Base-by-base conservation (phyloP, 2,888 invertebrate genomes). In the Ceraclea dissimilis region DNA sequence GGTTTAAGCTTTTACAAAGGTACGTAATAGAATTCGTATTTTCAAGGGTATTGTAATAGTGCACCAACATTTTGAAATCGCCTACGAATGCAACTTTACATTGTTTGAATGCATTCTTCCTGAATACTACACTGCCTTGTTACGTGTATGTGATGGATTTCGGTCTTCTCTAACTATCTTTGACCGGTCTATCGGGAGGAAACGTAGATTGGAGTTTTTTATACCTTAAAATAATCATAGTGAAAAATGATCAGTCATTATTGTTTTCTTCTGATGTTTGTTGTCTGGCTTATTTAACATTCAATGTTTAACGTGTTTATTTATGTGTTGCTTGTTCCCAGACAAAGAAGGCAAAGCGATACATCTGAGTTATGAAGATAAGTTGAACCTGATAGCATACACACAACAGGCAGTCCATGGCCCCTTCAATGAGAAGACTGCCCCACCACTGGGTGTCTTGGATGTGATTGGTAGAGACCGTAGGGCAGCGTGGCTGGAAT, bases 321-420 rank as follows among this genome's bases (percentile, higher is more conserved):
- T n/a, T n/a, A n/a, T n/a, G n/a, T n/a, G n/a, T n/a, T n/a, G n/a
- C n/a, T n/a, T n/a, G 62, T 63, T 78, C 78, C 16, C 72, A 96
- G 97, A 97, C 71, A 96, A 97, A 76, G 91, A 93, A 75, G 96
- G 96, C n/a, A 97, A 96, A 78, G 97, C 95, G 2, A 81, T 97
- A 49, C 93, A 94, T 67, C 79, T 96, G 59, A 91, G 93, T 48
- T 98, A 97, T 71, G 90, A 93, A 71, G 94, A 97, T 68, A 91
- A 93, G 68, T 72, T 96, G 54, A 89, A 89, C 68, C 74, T 98
- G 61, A 90, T 96, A 17, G 96, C 96, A 1, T 90, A 89, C 67
- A 92, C 91, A 10, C 93, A 95, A 68, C 97, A 97, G 79, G 89
- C 90, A 8, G 80, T 81, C 11, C 87, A 93, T 71, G 97, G 97